Conservation (phyloP, 2,888 invertebrate genomes). For the Amphipoea oculea region DNA sequence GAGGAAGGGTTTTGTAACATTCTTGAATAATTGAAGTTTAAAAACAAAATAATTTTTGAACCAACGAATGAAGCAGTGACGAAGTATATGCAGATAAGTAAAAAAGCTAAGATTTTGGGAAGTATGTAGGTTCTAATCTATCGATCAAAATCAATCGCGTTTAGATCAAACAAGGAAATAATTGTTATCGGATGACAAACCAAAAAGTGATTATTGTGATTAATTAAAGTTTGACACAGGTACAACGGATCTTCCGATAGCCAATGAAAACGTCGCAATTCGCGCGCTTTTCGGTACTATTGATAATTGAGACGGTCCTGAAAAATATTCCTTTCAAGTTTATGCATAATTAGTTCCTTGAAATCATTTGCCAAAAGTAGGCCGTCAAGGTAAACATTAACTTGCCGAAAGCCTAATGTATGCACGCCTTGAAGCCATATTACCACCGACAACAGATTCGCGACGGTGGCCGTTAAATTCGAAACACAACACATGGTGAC, state of each 20-base stretch:
- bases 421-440: constrained; percentile 72
- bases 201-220: constrained; percentile 3
- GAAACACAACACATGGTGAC: constrained; percentile 70
- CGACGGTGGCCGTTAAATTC: constrained; percentile 74
- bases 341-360: constrained; percentile 49
- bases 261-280: background rate
- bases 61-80: background rate
- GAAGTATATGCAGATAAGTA: background rate
- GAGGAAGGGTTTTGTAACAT: constrained; percentile 16
- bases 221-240: constrained; percentile 9
- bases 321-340: constrained; percentile 15
- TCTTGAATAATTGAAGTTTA: background rate
- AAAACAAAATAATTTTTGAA: background rate
- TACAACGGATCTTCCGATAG: background rate
- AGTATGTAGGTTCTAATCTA: background rate
- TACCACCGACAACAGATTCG: constrained; percentile 70
- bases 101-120: background rate
- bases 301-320: background rate
- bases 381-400: constrained; percentile 68
- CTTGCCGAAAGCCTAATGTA: constrained; percentile 72
- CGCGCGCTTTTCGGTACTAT: background rate
- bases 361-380: constrained; percentile 62
- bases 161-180: constrained; percentile 18
- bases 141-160: background rate
- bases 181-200: background rate